These are phyloP conservation scores for Nemotelus pantherinus DNA, from an alignment of 2,888 invertebrate genomes.

Conservation along the genomic window DNA sequence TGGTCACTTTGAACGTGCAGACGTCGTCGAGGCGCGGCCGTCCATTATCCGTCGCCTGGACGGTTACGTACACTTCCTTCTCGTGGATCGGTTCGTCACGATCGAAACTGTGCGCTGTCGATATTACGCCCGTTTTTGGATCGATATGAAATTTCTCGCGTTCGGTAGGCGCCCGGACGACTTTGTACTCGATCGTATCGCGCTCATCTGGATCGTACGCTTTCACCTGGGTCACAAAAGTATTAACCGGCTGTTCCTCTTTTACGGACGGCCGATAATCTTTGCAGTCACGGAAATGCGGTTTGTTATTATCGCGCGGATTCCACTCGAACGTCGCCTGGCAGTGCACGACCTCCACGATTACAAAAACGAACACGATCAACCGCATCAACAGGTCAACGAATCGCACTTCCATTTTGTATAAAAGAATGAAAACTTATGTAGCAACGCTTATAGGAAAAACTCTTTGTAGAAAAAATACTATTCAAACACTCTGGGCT, in stretches of 20 bases:
- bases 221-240: slow-evolving; percentile 72
- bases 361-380: not conserved
- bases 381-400: not conserved
- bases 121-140: slow-evolving; percentile 78
- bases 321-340: slow-evolving; percentile 28
- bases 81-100: slow-evolving; percentile 88
- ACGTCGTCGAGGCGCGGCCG: slow-evolving; percentile 89
- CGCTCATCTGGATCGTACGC: slow-evolving; percentile 72
- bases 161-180: slow-evolving; percentile 79
- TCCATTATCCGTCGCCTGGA: slow-evolving; percentile 93
- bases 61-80: slow-evolving; percentile 85
- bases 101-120: slow-evolving; percentile 83
- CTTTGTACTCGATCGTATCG: slow-evolving; percentile 83
- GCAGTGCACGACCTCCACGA: not conserved
- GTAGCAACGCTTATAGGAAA: not conserved
- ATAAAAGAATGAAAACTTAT: not conserved
- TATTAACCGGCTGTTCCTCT: slow-evolving; percentile 79
- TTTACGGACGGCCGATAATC: slow-evolving; percentile 82
- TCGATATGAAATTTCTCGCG: slow-evolving; percentile 83
- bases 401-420: slow-evolving; percentile 36
- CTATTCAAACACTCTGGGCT: slow-evolving; percentile 15
- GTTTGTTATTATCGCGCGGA: slow-evolving; percentile 81
- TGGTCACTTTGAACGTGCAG: slow-evolving; percentile 90
- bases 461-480: not conserved
- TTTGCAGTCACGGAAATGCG: slow-evolving; percentile 85